These are phyloP conservation scores for Muraenolepis orangiensis DNA, from an alignment of 2,797 vertebrate species.

Conservation along the genomic window DNA sequence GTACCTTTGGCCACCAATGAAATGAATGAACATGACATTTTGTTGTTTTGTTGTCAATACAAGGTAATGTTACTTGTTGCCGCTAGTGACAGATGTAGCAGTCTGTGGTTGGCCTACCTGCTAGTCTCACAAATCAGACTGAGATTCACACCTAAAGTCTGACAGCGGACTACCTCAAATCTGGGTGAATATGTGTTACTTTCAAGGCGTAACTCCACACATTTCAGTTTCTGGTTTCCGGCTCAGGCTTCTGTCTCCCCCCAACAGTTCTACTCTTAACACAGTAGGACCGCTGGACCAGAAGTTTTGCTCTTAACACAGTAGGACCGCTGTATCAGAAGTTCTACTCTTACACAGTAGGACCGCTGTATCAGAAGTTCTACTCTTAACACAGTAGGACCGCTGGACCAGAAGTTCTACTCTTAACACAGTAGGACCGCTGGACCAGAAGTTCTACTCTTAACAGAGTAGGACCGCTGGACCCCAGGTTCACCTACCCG, in stretches of 20 bases:
- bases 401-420: neutral
- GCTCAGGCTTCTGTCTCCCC: neutral
- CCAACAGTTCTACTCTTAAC: neutral
- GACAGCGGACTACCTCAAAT: neutral
- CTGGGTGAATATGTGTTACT: neutral
- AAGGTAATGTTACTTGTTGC: neutral
- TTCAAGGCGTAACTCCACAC: neutral
- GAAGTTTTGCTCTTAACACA: too few relatives aligned
- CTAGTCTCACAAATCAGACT: neutral
- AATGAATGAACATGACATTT: neutral
- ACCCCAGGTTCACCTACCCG: constrained; percentile 77
- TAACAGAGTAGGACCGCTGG: neutral
- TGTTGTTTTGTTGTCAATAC: neutral
- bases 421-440: neutral
- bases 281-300: neutral
- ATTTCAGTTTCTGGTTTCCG: neutral
- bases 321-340: too few relatives aligned
- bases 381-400: too few relatives aligned
- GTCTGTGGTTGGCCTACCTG: neutral
- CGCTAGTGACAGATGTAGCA: neutral
- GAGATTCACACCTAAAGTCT: too few relatives aligned
- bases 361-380: neutral
- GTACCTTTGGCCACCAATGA: neutral
- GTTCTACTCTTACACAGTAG: neutral
- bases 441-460: neutral